Base-by-base conservation (phyloP, 2,113 vertebrate species). In the Ochotona curzoniae region DNA sequence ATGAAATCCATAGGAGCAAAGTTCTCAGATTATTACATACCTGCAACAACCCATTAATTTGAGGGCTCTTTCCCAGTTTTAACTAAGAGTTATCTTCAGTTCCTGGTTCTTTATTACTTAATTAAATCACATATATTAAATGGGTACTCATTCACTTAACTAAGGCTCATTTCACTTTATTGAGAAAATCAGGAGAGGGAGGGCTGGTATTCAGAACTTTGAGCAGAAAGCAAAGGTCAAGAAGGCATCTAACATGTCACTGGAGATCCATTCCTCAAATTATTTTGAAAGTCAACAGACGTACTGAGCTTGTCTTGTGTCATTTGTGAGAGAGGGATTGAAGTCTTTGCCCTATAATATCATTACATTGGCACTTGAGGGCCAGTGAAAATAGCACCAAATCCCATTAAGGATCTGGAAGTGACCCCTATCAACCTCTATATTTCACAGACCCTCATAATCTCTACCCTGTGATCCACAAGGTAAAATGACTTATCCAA, bases 1-100 rank as follows among this genome's bases (percentile, higher is more conserved):
- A 84, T 80, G 74, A 96, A 97, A 96, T 95, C 89, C 93, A 73
- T 75, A 93, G 80, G 97, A 96, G 83, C 97, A 96, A 98, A 98
- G 97, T 97, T 91, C 97, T 92, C 94, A 28, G 81, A 49, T 96
- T 95, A 94, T 96, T 93, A 97, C 96, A 94, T 76, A 88, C 49
- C 85, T 96, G 90, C 84, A 89, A 95, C 94, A 95, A 96, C 66
- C 44, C 82, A 88, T 32, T 94, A 81, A 94, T 90, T 83, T 89
- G 44, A 95, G 74, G 74, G 25, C 21, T 83, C 93, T 63, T 64
- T 32, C 47, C 78, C 32, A 11, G 84, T 95, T 97, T 83, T 96
- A 92, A 95, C 75, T 79, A 91, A 95, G 38, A 25, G 57, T 92
- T 63, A 91, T 63, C n/a, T 96, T 63, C 44, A 51, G 94, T 88